A percentile compares a stretch with the other conserved stretches of the same genome.
phyloP scores from a whole-genome alignment of 1,140 invertebrate species.

The Nasonia vitripennis region DNA sequence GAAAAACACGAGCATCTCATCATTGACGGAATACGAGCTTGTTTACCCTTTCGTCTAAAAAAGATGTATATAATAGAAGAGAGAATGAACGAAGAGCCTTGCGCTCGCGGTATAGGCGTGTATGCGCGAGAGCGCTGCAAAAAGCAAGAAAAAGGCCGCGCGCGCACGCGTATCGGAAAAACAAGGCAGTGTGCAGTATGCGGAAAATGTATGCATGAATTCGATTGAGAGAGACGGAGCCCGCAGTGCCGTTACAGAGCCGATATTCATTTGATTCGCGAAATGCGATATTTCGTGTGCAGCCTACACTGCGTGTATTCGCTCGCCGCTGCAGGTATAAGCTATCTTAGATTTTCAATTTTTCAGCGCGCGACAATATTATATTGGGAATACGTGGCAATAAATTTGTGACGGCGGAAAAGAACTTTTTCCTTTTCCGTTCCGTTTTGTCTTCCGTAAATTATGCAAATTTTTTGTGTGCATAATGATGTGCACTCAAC shows the following conservation, averaged over 20 bases:
- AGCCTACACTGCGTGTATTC: too few species aligned
- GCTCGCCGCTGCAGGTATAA: too few species aligned
- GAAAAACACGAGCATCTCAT: too few species aligned
- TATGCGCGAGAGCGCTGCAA: not conserved
- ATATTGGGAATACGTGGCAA: too few species aligned
- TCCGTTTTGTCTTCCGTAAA: not conserved
- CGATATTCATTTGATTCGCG: not conserved
- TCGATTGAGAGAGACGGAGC: not conserved
- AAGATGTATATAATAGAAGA: too few species aligned
- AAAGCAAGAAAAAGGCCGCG: not conserved
- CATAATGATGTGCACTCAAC: too few species aligned
- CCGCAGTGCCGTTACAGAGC: not conserved
- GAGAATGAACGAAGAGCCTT: not conserved
- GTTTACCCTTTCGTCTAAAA: not conserved
- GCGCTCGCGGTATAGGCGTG: too few species aligned
- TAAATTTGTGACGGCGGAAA: not conserved
- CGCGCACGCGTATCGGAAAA: not conserved
- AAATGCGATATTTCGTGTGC: not conserved
- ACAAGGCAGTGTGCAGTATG: not conserved
- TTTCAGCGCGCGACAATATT: too few species aligned
- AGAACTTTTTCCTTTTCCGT: too few species aligned
- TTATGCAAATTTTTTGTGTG: not conserved
- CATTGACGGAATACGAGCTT: too few species aligned
- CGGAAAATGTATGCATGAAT: not conserved
- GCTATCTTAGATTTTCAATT: too few species aligned